Base-by-base conservation (phyloP, 2,797 vertebrate species). In the Acrocephalus scirpaceus region DNA sequence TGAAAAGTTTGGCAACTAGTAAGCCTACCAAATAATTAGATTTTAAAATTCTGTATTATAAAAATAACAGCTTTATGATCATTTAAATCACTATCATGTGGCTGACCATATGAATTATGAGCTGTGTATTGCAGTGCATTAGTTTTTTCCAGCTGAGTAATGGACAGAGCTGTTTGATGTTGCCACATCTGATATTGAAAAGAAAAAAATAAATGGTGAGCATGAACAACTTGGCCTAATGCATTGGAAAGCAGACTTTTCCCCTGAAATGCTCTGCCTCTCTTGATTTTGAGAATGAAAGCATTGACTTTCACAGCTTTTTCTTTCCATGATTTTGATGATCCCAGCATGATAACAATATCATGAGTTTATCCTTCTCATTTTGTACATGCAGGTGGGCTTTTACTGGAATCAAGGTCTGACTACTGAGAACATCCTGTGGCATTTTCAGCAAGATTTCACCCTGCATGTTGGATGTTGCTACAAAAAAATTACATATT, bases 31-130 rank as follows among this genome's bases (percentile, higher is more conserved):
- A 88, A 40, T n/a, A 47, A 58, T 23, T 44, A 10, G 16, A 18
- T 22, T 78, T 22, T 27, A 1, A 4, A 45, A 40, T 48, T 81
- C 60, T 58, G 26, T 27, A 22, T 76, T 67, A 64, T 57, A 73
- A 84, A 86, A 91, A 45, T 16, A 88, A 70, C 60, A 69, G 38
- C 9, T 92, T 96, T 79, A 85, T 61, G 64, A 90, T 73, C 2
- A 54, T 40, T 67, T 50, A 70, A 94, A 92, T 82, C 42, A 79
- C 45, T 47, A 47, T 88, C 70, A 79, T 25, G 34, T 82, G 83
- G 22, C 56, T 88, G 74, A 53, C 40, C 40, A 22, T 15, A 58
- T 4, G 25, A 92, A 82, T 15, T 36, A 19, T 57, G 61, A 75
- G 51, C 69, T 62, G 7, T 45, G 53, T 11, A 48, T 21, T 56